These are phyloP conservation scores for Bombus consobrinus DNA, from an alignment of 1,140 invertebrate genomes.

Conservation along the genomic window DNA sequence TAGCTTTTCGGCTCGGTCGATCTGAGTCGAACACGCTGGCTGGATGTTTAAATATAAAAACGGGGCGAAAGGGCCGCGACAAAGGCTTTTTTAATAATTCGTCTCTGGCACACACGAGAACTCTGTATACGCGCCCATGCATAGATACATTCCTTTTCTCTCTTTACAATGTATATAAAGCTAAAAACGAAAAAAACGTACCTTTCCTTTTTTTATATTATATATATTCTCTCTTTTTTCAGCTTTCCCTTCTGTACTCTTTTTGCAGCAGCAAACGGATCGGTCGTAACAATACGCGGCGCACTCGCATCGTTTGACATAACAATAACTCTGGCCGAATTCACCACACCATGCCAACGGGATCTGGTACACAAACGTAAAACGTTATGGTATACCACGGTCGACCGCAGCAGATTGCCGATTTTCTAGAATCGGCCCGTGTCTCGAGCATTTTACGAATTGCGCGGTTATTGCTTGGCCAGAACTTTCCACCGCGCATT, in stretches of 20 bases:
- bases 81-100: slow-evolving; percentile 41
- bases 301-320: slow-evolving; percentile 23
- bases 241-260: neutral
- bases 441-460: slow-evolving; percentile 7
- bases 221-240: neutral
- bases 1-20: neutral
- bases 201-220: neutral
- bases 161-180: no score
- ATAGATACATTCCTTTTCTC: no score
- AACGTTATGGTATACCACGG: slow-evolving; percentile 6
- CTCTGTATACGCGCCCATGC: no score
- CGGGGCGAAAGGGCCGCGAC: neutral
- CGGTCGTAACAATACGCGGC: neutral
- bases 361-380: slow-evolving; percentile 7
- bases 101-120: neutral
- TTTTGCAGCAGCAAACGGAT: neutral
- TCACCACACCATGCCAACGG: neutral
- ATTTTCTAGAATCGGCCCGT: neutral
- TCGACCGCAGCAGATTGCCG: slow-evolving; percentile 26
- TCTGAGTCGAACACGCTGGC: neutral
- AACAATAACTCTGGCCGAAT: slow-evolving; percentile 35
- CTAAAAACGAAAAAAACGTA: no score
- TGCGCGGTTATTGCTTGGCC: slow-evolving; percentile 1
- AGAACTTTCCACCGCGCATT: neutral
- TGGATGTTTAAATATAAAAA: slow-evolving; percentile 21